Percentiles rank a stretch among this genome's conserved stretches.
phyloP scores from a whole-genome alignment of 53 echinoderm and acorn worm species.

The Actinopyga echinites region DNA sequence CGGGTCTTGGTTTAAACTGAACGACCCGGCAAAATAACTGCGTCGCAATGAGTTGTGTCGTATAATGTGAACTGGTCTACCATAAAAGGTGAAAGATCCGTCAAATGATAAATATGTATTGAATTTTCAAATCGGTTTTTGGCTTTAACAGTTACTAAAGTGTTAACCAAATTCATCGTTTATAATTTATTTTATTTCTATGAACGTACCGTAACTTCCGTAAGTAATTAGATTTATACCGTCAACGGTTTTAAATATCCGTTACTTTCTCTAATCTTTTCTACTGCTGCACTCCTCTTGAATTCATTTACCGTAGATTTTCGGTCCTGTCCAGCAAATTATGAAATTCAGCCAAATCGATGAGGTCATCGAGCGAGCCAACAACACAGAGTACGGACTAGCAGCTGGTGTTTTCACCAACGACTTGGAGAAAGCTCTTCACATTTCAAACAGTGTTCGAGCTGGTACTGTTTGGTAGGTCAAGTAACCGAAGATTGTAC shows the following conservation, averaged over 20 bases:
- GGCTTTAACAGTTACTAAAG: background rate
- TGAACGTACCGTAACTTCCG: background rate
- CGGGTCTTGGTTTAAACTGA: too few species aligned
- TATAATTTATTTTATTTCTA: background rate
- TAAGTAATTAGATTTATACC: background rate
- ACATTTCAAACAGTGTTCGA: slow-evolving; percentile 72
- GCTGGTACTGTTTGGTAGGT: slow-evolving; percentile 85
- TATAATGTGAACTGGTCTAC: too few species aligned
- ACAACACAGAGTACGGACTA: slow-evolving; percentile 78
- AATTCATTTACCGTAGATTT: slow-evolving; percentile 56
- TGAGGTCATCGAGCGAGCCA: slow-evolving; percentile 79
- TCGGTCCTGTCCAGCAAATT: slow-evolving; percentile 89
- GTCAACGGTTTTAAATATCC: too few species aligned
- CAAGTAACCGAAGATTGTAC: too few species aligned
- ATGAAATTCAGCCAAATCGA: slow-evolving; percentile 81
- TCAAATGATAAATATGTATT: too few species aligned
- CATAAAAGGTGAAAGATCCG: too few species aligned
- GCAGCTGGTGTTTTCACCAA: slow-evolving; percentile 87
- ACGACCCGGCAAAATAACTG: too few species aligned
- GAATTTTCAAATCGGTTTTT: too few species aligned
- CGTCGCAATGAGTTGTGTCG: too few species aligned
- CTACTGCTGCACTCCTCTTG: too few species aligned
- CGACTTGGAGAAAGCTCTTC: slow-evolving; percentile 83
- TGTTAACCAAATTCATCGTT: background rate
- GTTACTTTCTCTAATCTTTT: too few species aligned